Evolutionary conservation across 2,113 vertebrate genomes (phyloP).

Genomic region (Chrysochloris asiatica): DNA sequence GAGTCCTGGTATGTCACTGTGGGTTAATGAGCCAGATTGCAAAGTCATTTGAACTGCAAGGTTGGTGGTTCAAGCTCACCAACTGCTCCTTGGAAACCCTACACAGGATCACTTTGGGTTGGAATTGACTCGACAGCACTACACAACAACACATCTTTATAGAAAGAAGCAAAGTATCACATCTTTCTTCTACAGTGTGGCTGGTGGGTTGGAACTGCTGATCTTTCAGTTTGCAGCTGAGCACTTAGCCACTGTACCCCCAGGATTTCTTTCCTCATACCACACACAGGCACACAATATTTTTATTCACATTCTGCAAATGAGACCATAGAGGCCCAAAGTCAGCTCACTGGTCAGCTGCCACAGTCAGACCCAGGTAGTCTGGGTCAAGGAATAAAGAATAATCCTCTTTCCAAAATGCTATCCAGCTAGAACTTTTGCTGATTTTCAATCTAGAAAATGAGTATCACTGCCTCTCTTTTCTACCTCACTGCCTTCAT

Average conservation of each 20-base stretch:
- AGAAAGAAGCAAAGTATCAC: not conserved
- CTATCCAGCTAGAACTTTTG: too few species aligned
- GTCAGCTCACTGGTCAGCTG: not conserved
- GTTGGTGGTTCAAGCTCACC: too few species aligned
- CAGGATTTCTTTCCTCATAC: not conserved
- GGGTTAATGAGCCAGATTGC: too few species aligned
- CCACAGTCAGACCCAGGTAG: not conserved
- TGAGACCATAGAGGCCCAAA: not conserved
- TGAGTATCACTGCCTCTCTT: not conserved
- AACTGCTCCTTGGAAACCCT: too few species aligned
- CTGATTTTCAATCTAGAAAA: not conserved
- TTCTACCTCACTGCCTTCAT: accelerated
- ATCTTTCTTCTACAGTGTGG: not conserved
- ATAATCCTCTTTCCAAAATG: not conserved
- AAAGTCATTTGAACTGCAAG: too few species aligned
- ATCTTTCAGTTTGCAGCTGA: not conserved
- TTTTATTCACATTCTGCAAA: not conserved
- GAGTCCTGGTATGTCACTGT: too few species aligned
- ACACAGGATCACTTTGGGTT: too few species aligned
- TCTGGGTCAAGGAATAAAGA: not conserved
- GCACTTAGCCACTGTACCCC: not conserved
- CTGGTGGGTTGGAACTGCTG: not conserved
- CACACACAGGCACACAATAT: too few species aligned
- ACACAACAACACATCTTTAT: too few species aligned
- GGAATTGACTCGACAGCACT: too few species aligned